Percentiles rank a stretch among this genome's conserved stretches.
These are phyloP conservation scores for Calliphora vomitoria DNA, from an alignment of 2,888 invertebrate genomes.

Conservation along the genomic window DNA sequence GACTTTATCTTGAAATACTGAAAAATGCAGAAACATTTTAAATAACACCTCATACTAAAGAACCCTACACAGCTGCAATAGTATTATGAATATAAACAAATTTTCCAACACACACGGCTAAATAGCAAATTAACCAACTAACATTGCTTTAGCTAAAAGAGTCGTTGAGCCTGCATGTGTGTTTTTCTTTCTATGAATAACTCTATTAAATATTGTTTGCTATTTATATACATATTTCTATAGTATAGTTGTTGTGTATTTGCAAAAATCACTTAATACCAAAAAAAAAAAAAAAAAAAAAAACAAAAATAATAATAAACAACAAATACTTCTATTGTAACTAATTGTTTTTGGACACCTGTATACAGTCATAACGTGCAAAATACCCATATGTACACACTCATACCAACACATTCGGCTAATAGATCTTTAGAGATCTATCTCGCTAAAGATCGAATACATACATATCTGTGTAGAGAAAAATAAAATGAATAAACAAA, in stretches of 20 bases:
- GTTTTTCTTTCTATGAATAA: conserved; percentile 47
- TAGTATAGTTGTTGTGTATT: conserved; percentile 1
- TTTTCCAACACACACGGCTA: not conserved
- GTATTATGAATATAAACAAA: not conserved
- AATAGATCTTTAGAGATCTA: conserved; percentile 35
- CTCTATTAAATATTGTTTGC: conserved; percentile 58
- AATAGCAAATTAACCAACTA: conserved; percentile 4
- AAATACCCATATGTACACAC: conserved; percentile 30
- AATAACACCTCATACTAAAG: not conserved
- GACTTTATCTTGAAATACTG: too few species aligned
- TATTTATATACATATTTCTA: conserved; percentile 39
- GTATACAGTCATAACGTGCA: conserved; percentile 54
- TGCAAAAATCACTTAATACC: conserved; percentile 60
- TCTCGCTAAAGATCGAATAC: conserved; percentile 33
- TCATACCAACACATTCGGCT: conserved; percentile 16
- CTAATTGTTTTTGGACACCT: conserved; percentile 74
- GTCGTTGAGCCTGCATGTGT: conserved; percentile 31
- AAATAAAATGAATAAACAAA: not conserved
- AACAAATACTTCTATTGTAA: conserved; percentile 53
- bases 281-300: conserved; percentile 47
- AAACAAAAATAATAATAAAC: not conserved
- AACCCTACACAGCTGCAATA: not conserved
- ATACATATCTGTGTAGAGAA: too few species aligned
- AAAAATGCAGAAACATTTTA: not conserved
- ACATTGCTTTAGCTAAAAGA: conserved; percentile 7